Conservation (phyloP, 2,113 vertebrate species). For the Grammomys dolichurus region DNA sequence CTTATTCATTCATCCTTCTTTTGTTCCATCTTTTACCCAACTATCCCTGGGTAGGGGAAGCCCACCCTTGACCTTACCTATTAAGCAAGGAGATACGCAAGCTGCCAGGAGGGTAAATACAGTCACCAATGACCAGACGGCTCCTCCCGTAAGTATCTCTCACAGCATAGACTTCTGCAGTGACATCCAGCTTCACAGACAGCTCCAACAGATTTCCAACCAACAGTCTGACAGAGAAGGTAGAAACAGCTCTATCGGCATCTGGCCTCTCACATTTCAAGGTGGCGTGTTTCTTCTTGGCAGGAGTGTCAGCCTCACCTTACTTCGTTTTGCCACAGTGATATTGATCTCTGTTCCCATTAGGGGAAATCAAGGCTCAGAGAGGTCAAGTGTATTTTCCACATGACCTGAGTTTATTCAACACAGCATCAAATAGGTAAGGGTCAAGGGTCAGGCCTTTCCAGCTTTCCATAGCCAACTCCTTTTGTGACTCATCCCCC, state of each 20-base stretch:
- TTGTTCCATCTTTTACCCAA: not conserved
- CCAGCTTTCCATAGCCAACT: not conserved
- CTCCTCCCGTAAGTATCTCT: not conserved
- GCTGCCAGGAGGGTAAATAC: slow-evolving; percentile 61
- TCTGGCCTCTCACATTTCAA: not conserved
- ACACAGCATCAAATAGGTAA: not conserved
- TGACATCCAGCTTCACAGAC: slow-evolving; percentile 64
- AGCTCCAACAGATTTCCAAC: not conserved
- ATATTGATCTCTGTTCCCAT: not conserved
- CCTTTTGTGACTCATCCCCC: not conserved
- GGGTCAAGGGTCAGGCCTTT: not conserved
- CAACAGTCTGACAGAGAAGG: slow-evolving; percentile 29
- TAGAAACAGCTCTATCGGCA: not conserved
- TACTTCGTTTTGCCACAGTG: not conserved
- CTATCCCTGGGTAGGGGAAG: not conserved
- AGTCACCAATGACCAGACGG: slow-evolving; percentile 65
- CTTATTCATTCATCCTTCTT: not conserved
- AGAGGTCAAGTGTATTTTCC: not conserved
- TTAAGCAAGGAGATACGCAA: slow-evolving; percentile 62
- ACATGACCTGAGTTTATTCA: not conserved
- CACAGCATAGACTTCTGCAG: slow-evolving; percentile 38
- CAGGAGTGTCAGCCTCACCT: not conserved
- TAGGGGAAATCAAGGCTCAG: not conserved
- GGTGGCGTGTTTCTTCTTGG: not conserved
- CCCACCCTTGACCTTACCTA: slow-evolving; percentile 58